phyloP scores from a whole-genome alignment of 1,140 invertebrate species.

The Ladona fulva region DNA sequence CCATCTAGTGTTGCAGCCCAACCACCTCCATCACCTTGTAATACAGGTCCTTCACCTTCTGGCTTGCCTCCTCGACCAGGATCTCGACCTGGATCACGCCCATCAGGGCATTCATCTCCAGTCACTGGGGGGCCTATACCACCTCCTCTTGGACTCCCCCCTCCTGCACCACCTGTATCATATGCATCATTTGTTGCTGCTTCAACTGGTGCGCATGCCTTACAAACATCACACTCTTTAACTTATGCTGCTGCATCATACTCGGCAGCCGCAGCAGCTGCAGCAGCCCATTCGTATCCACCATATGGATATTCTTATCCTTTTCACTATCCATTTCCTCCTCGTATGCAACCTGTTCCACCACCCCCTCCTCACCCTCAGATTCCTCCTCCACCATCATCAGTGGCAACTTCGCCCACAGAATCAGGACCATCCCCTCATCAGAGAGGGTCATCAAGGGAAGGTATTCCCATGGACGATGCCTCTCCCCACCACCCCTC shows the following conservation, averaged over 20 bases:
- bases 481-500: slow-evolving; percentile 41
- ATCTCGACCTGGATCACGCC: neutral
- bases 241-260: slow-evolving; percentile 38
- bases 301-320: slow-evolving; percentile 42
- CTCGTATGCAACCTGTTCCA: slow-evolving; percentile 54
- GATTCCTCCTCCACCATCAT: slow-evolving; percentile 20
- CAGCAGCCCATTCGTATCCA: slow-evolving; percentile 51
- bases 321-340: slow-evolving; percentile 40
- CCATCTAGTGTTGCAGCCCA: slow-evolving; percentile 29
- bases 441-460: slow-evolving; percentile 24
- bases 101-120: neutral
- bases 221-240: slow-evolving; percentile 15
- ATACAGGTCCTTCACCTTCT: neutral
- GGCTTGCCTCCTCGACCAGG: neutral
- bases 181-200: slow-evolving; percentile 32
- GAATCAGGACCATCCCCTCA: slow-evolving; percentile 57
- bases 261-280: slow-evolving; percentile 41
- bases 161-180: slow-evolving; percentile 40
- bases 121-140: slow-evolving; percentile 24
- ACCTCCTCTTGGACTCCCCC: slow-evolving; percentile 56
- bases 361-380: slow-evolving; percentile 39
- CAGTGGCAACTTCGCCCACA: slow-evolving; percentile 20
- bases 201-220: slow-evolving; percentile 40
- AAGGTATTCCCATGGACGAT: slow-evolving; percentile 12
- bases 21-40: neutral